A percentile compares a stretch with the other conserved stretches of the same genome.
Conservation (phyloP, 2,888 invertebrate species). For the Pomacea canaliculata region DNA sequence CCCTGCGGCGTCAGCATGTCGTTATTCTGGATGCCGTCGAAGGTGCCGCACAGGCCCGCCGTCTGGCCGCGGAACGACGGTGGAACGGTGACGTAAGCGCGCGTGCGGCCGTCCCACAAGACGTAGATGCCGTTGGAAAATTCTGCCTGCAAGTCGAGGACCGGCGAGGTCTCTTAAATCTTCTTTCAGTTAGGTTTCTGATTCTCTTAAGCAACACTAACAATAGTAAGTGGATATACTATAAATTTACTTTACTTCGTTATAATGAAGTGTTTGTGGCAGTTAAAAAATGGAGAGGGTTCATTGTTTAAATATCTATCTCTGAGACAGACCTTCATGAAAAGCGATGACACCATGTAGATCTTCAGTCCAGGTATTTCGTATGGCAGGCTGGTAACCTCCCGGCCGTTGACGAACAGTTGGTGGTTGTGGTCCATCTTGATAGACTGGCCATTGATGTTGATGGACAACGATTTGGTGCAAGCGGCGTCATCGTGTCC, state of each 20-base stretch:
- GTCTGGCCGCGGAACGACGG: conserved; percentile 46
- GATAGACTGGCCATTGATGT: conserved; percentile 70
- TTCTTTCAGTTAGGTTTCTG: background rate
- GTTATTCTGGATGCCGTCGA: conserved; percentile 55
- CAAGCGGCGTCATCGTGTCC: conserved; percentile 85
- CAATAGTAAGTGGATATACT: too few relatives aligned
- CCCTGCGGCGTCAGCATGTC: conserved; percentile 74
- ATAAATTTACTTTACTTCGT: too few relatives aligned
- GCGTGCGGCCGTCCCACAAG: conserved; percentile 55
- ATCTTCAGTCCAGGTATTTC: conserved; percentile 75
- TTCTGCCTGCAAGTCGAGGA: conserved; percentile 73
- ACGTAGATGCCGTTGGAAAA: conserved; percentile 74
- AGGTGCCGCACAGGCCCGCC: conserved; percentile 60
- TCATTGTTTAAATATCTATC: too few relatives aligned
- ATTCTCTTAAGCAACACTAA: too few relatives aligned
- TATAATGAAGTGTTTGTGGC: too few relatives aligned
- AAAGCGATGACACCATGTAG: conserved; percentile 83
- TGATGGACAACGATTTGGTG: conserved; percentile 76
- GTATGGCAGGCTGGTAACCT: conserved; percentile 46
- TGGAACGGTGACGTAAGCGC: conserved; percentile 56
- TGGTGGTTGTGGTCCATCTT: conserved; percentile 80
- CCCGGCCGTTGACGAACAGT: conserved; percentile 43
- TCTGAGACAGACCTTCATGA: conserved; percentile 71
- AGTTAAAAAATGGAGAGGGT: too few relatives aligned
- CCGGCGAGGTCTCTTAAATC: background rate